Evolutionary conservation across 1,140 invertebrate species (phyloP), one percentile per base, ranked within the genome.

Genomic region (Bombus vancouverensis): DNA sequence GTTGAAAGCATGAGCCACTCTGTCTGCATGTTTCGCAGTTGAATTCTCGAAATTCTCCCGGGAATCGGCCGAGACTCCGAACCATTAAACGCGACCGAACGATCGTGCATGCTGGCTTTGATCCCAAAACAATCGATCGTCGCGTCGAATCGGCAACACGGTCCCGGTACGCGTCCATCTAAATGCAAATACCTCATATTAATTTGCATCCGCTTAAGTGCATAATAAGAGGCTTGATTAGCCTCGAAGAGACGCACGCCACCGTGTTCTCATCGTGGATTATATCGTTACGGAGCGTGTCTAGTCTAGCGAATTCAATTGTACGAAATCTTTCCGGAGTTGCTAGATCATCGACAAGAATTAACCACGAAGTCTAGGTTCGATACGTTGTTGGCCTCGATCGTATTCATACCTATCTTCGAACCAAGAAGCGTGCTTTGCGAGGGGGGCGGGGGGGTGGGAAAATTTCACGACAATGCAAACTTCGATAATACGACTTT

Each of bases 151-250:
- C 65, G 44, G 53, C 34, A 32, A 37, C 42, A 32, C 68, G 65
- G 32, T 13, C 32, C 6, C 44, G 34, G 25, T 15, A 22, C 15
- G 44, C 34, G 78, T 42, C 79, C n/a, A 81, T 81, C 68, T 71
- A 72, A 72, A 81, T 81, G 79, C 66, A 72, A 81, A 81, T 72
- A 47, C n/a, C 32, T 72, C 72, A 81, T 72, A 81, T 81, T 72
- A 39, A 81, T 81, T 57, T 72, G 68, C 47, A 81, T 81, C 34
- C 47, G 68, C 8, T 71, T 25, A 57, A 72, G 47, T 32, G 34
- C 37, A 53, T 81, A 81, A 81, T 72, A 81, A 81, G 79, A 66
- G 53, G 34, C 72, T 37, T 42, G 57, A 82, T 82, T 47, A 66
- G 72, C 25, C n/a, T 53, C 32, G 32, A 70, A 3, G 65, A 68